These are phyloP conservation scores for Forficula auricularia DNA, from an alignment of 1,140 invertebrate species.

Conservation along the genomic window DNA sequence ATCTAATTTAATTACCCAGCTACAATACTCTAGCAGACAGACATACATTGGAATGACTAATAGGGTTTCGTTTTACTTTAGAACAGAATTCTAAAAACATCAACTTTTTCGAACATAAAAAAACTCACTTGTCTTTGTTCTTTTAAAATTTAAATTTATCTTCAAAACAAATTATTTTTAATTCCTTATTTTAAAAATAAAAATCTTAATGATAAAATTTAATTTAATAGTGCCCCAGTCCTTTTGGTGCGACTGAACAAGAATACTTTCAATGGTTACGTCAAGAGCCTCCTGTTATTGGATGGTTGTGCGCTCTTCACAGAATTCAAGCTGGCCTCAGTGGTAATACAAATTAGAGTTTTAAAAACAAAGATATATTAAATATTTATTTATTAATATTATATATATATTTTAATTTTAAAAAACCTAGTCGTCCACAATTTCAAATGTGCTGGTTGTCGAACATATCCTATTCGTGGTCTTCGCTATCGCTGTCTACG, in stretches of 20 bases:
- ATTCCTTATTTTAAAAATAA: not conserved
- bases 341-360: not conserved
- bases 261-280: constrained; percentile 36
- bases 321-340: constrained; percentile 29
- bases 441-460: constrained; percentile 36
- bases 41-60: too few species aligned
- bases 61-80: too few species aligned
- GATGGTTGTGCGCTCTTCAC: constrained; percentile 41
- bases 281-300: constrained; percentile 36
- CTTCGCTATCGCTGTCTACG: constrained; percentile 51
- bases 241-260: constrained; percentile 33
- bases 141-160: constrained; percentile 1
- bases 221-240: constrained; percentile 27
- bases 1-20: too few species aligned
- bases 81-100: too few species aligned
- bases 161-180: constrained; percentile 2
- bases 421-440: constrained; percentile 35
- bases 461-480: constrained; percentile 33
- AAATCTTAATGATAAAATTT: constrained; percentile 8
- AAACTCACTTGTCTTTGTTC: too few species aligned
- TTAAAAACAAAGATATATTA: too few species aligned
- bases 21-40: too few species aligned
- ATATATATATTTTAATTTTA: constrained; percentile 1
- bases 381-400: too few species aligned
- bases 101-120: too few species aligned